A percentile compares a stretch with the other conserved stretches of the same genome.
phyloP scores from a whole-genome alignment of 2,113 vertebrate genomes.

The Lophochroa leadbeateri region DNA sequence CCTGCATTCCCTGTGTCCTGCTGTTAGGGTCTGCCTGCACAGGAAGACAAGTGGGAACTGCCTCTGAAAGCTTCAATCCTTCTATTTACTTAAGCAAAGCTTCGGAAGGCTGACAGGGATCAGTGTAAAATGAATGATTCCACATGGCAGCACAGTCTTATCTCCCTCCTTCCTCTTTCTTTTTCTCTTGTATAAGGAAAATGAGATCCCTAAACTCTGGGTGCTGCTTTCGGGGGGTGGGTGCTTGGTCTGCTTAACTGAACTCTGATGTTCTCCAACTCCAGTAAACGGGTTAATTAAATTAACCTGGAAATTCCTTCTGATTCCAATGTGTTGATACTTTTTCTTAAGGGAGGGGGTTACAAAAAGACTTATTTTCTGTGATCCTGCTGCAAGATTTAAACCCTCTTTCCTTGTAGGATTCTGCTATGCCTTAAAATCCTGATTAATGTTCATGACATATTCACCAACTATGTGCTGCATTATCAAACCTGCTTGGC shows the following conservation, averaged over 20 bases:
- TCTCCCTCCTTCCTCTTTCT: background rate
- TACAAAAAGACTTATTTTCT: background rate
- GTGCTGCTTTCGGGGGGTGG: background rate
- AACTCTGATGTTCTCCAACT: background rate
- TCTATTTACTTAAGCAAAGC: background rate
- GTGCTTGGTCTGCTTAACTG: background rate
- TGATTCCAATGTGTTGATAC: accelerated
- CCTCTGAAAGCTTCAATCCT: background rate
- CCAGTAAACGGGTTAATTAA: background rate
- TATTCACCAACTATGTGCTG: background rate
- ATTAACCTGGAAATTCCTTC: background rate
- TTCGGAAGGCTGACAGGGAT: background rate
- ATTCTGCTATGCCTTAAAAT: background rate
- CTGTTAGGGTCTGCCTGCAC: background rate
- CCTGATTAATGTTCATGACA: background rate
- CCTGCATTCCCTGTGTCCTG: background rate
- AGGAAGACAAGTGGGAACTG: background rate
- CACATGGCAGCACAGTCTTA: background rate
- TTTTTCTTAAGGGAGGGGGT: background rate
- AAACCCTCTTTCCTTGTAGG: background rate
- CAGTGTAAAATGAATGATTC: constrained; percentile 1
- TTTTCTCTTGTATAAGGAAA: background rate
- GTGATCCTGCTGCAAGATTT: constrained; percentile 15
- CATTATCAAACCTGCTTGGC: background rate
- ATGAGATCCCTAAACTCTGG: background rate